Percentiles rank a stretch among this genome's conserved stretches.
phyloP scores from a whole-genome alignment of 2,113 vertebrate genomes.

The Bombycilla garrulus region DNA sequence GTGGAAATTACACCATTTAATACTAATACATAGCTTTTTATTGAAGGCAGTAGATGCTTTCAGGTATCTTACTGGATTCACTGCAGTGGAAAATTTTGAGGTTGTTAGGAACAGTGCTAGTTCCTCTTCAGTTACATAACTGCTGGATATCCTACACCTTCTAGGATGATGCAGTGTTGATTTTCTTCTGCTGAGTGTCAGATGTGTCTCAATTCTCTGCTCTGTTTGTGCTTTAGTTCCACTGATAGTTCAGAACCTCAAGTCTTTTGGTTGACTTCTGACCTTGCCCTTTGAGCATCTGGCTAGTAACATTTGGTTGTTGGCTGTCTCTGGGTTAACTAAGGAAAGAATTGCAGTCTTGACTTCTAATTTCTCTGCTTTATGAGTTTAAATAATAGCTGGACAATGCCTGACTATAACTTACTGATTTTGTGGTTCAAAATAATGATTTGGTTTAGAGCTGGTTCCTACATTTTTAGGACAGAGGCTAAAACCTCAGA shows the following conservation, averaged over 20 bases:
- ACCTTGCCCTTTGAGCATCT: background rate
- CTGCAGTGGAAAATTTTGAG: background rate
- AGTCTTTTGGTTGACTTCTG: background rate
- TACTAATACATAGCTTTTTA: background rate
- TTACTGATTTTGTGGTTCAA: background rate
- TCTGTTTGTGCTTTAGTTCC: background rate
- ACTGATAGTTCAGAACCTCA: background rate
- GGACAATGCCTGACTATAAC: background rate
- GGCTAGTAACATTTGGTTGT: background rate
- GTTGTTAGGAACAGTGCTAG: background rate
- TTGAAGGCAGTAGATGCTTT: background rate
- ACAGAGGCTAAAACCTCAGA: background rate
- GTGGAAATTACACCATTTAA: background rate
- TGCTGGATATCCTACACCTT: background rate
- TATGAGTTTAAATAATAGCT: constrained; percentile 16
- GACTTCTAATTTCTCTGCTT: constrained; percentile 8
- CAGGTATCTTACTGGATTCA: background rate
- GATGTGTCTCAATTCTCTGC: background rate
- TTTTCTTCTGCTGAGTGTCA: background rate
- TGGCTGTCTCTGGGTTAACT: background rate
- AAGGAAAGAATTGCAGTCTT: background rate
- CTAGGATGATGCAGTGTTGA: background rate
- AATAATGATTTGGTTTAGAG: background rate
- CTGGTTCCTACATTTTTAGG: background rate
- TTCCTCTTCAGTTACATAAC: background rate